Evolutionary conservation across 2,888 invertebrate genomes (phyloP), one percentile per base, ranked within the genome.

Genomic region (Pristionchus exspectatus): DNA sequence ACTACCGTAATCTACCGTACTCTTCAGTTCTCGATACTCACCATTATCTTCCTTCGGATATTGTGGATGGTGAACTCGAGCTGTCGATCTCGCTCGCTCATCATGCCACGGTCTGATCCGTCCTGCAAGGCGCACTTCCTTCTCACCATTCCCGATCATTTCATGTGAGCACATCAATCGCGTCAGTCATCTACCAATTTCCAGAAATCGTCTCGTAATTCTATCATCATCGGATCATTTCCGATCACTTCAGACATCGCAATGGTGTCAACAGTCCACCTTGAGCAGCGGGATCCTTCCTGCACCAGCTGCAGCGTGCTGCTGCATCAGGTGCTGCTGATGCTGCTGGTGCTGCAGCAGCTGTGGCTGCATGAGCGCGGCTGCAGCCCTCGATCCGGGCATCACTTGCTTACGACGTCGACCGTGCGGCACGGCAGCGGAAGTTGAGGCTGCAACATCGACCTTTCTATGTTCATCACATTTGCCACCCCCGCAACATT

Each of bases 11-110:
- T 27, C 38, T 74, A 74, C 74, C 21, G 74, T 74, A 74, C 18
- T 30, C 74, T 50, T 50, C 54, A n/a, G n/a, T 16, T 56, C 9
- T 54, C 30, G 54, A 59, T 24, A 59, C 87, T 59, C 44, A 87
- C 87, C 87, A 44, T 66, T 10, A 87, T 87, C 69, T 69, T 87
- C 38, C 30, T 33, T n/a, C 54, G 59, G 12, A 87, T 87, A 16
- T 30, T 69, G 50, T 87, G 87, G 30, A 87, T 87, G 66, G 66
- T 87, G 50, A 87, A 30, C 44, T 87, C 87, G 54, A 87, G 56
- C 18, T 87, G 27, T 9, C 69, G n/a, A 21, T 69, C 69, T 30
- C 87, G 56, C 18, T 56, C 85, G 18, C 2, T 74, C 44, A 77
- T 77, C 77, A 27, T 21, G 1, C 9, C 0, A n/a, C 33, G 12